Base-by-base conservation (phyloP, 2,888 invertebrate species). In the Drosophila macrothrix region DNA sequence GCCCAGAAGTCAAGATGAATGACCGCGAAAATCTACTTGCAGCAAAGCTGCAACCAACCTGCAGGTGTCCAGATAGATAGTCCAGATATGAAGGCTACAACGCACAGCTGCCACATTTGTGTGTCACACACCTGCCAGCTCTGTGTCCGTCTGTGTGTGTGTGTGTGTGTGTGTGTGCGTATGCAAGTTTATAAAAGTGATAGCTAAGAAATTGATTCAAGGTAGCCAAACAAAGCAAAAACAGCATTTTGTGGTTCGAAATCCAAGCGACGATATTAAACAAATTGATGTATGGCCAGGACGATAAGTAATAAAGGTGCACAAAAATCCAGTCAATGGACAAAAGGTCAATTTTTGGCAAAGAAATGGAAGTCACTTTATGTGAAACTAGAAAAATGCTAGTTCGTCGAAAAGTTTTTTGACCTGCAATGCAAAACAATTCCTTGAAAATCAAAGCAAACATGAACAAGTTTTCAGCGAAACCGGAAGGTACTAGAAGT, bases 1-100 rank as follows among this genome's bases (percentile, higher is more conserved):
- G 52, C 54, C 58, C 65, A 75, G 31, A 66, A 72, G 76, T 70
- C 73, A 66, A 76, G 72, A 80, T 75, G 71, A 79, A 75, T 73
- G 80, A 29, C 5, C 6, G 29, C 29, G 29, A 81, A 75, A 77
- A 77, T 83, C 74, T 72, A 81, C 78, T 84, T 81, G 74, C 49
- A 53, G 43, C 22, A 52, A 41, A 54, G 59, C 66, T 73, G 59
- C 46, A 22, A 22, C 12, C 73, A 74, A 59, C 49, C 72, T 62
- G 73, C 73, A 73, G 73, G 62, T 74, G 63, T 73, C 66, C 80
- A 76, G 59, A 80, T 73, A 67, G 65, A 71, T 61, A 73, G 64
- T 54, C 54, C 54, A 55, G 68, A 66, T 62, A 68, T 70, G 37
- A 12, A 39, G 29, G 41, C 22, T 39, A 52, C 28, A 43, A 55